Base-by-base conservation (phyloP, 2,113 vertebrate species). In the Oreochromis niloticus region DNA sequence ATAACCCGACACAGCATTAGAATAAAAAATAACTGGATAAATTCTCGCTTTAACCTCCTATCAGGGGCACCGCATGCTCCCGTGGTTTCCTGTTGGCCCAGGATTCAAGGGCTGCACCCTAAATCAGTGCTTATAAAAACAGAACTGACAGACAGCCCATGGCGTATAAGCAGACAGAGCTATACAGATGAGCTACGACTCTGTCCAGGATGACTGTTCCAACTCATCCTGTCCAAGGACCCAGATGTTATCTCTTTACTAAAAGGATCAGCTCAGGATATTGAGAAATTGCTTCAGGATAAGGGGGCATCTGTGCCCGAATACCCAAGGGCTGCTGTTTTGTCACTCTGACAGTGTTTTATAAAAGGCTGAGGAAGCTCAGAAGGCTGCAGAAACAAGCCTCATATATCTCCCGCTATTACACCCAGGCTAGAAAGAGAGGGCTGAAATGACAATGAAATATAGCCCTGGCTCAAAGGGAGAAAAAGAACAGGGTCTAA, bases 341-440 rank as follows among this genome's bases (percentile, higher is more conserved):
- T 96, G 94, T 96, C 95, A 96, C 93, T 91, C 89, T 96, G 96
- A 96, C 95, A 96, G 91, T 93, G 91, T 92, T 95, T 95, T 95
- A 94, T 95, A 94, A 95, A 94, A 93, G 90, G 91, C 93, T 82
- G 89, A 93, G 94, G 94, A 94, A 95, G 93, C 93, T 95, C 89
- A 89, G 91, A 95, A 95, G 93, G 88, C 89, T 87, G 80, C 91
- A 94, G 87, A 90, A 84, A 85, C 50, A 59, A 55, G 84, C 66
- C 80, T 88, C 87, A 94, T 95, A 95, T 94, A 93, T 96, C 95
- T 95, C 89, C 85, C n/a, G 82, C 95, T 94, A 96, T 95, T 95
- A 95, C 92, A 93, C 50, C 90, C 78, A 86, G 91, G 89, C 92
- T 91, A 94, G 84, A 86, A 91, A 91, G 90, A 95, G 87, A 84